Conservation (phyloP, 1,140 invertebrate genomes). For the Drosophila parvula region DNA sequence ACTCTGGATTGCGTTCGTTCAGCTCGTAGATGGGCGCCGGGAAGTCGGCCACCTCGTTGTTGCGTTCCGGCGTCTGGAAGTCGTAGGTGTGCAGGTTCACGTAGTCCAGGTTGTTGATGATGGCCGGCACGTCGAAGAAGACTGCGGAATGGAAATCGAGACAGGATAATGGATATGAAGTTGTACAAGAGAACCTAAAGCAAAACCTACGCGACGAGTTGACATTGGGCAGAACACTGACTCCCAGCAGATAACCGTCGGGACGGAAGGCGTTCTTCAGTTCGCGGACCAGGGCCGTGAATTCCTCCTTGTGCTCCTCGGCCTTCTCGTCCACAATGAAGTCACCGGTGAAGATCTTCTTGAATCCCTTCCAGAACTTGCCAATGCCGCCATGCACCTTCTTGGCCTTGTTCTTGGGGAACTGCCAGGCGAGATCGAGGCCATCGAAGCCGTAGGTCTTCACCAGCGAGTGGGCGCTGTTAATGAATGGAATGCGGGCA, state of each 20-base stretch:
- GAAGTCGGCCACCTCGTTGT: constrained; percentile 90
- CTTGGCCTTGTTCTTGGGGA: constrained; percentile 90
- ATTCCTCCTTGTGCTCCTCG: constrained; percentile 90
- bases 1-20: constrained; percentile 88
- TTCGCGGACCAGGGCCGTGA: constrained; percentile 89
- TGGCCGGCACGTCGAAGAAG: constrained; percentile 90
- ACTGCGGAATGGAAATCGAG: constrained; percentile 85
- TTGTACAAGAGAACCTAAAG: too few species aligned
- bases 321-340: constrained; percentile 90
- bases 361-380: constrained; percentile 89
- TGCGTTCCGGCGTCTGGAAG: constrained; percentile 90
- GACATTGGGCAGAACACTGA: constrained; percentile 91
- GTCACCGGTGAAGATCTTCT: constrained; percentile 89
- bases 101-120: constrained; percentile 91
- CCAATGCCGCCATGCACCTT: constrained; percentile 89
- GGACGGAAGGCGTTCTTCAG: constrained; percentile 88
- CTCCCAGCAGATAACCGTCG: constrained; percentile 87
- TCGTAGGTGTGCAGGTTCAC: constrained; percentile 92
- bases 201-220: constrained; percentile 88
- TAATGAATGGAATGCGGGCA: constrained; percentile 89
- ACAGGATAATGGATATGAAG: rapidly evolving
- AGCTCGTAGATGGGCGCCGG: constrained; percentile 89
- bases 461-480: constrained; percentile 88
- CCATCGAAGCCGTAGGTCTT: constrained; percentile 93
- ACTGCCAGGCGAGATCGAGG: constrained; percentile 94